Percentiles rank a stretch among this genome's conserved stretches.
phyloP scores from a whole-genome alignment of 2,888 invertebrate species.

The Luperina nickerlii region DNA sequence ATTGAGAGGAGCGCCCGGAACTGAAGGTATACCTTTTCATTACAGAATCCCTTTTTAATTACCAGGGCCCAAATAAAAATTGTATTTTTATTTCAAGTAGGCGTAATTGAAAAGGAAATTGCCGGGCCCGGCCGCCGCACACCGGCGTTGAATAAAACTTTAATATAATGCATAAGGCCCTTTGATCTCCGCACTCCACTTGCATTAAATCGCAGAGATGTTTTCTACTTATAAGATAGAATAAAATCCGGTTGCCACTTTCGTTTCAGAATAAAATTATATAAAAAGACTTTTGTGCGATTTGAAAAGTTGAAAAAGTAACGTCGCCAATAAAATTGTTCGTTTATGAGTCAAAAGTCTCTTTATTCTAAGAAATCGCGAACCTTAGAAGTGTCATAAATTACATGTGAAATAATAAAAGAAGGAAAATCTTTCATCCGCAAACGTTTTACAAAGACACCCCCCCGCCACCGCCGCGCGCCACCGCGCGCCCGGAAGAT shows the following conservation, averaged over 20 bases:
- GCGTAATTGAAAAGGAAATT: slow-evolving; percentile 90
- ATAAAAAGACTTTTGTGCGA: slow-evolving; percentile 57
- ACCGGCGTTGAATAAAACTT: slow-evolving; percentile 88
- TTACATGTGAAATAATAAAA: slow-evolving; percentile 88
- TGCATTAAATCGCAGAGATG: slow-evolving; percentile 85
- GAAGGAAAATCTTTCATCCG: slow-evolving; percentile 85
- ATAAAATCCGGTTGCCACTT: slow-evolving; percentile 67
- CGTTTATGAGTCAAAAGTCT: slow-evolving; percentile 74
- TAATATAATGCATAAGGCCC: slow-evolving; percentile 89
- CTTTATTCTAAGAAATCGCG: slow-evolving; percentile 73
- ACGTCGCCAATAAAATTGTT: slow-evolving; percentile 71
- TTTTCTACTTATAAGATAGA: slow-evolving; percentile 74
- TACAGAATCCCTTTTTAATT: slow-evolving; percentile 90
- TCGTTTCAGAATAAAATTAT: slow-evolving; percentile 56
- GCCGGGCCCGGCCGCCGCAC: slow-evolving; percentile 82
- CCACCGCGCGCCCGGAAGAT: slow-evolving; percentile 74
- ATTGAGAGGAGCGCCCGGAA: slow-evolving; percentile 89
- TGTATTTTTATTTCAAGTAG: slow-evolving; percentile 90
- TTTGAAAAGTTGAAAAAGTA: slow-evolving; percentile 63
- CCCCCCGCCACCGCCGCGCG: slow-evolving; percentile 66
- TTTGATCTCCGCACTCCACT: slow-evolving; percentile 88
- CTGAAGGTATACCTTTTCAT: slow-evolving; percentile 90
- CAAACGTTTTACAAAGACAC: slow-evolving; percentile 86
- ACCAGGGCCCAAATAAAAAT: slow-evolving; percentile 89
- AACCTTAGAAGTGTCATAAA: slow-evolving; percentile 84